Evolutionary conservation across 2,797 vertebrate genomes (phyloP), one percentile per base, ranked within the genome.

Genomic region (Melanotaenia maccullochi): DNA sequence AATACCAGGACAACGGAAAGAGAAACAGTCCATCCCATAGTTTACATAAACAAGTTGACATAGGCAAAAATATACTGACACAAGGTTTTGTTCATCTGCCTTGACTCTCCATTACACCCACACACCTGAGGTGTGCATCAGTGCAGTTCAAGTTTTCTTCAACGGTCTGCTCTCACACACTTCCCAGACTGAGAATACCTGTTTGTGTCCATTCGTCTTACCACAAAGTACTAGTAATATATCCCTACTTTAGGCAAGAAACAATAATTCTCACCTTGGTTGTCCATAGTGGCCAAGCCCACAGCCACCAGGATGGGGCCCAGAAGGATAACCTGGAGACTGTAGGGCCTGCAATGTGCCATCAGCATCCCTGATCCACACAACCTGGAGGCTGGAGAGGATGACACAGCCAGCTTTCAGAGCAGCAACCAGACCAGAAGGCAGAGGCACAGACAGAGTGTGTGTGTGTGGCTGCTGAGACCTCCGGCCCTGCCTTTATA

Each of bases 401-500:
- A 80, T 69, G 80, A 76, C 83, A 73, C 76, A 69, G 65, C 40
- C 60, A 33, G 62, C 65, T 78, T 76, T 76, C 70, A 75, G 73
- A 65, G 60, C 68, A 72, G 82, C 73, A 73, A 56, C 57, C 65
- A 83, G 66, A 80, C 76, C 65, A 65, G 77, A 70, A 83, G 76
- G 65, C 81, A 74, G 52, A 79, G 69, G 71, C 62, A 71, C 67
- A 75, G 65, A 72, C 71, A 65, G 54, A 69, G 69, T 79, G 44
- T n/a, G 85, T 20, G 85, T 72, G 83, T 88, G 89, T 89, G 89
- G 79, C 88, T 90, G 84, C 84, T 56, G 63, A 88, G 88, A 93
- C 88, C 93, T 93, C 82, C 75, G 68, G 91, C 81, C 86, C 91
- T 85, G 87, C 92, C 92, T 94, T 94, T 94, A 93, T 91, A 92